A percentile compares a stretch with the other conserved stretches of the same genome.
phyloP scores from a whole-genome alignment of 2,888 invertebrate species.

The Chloroclystis v-ata region DNA sequence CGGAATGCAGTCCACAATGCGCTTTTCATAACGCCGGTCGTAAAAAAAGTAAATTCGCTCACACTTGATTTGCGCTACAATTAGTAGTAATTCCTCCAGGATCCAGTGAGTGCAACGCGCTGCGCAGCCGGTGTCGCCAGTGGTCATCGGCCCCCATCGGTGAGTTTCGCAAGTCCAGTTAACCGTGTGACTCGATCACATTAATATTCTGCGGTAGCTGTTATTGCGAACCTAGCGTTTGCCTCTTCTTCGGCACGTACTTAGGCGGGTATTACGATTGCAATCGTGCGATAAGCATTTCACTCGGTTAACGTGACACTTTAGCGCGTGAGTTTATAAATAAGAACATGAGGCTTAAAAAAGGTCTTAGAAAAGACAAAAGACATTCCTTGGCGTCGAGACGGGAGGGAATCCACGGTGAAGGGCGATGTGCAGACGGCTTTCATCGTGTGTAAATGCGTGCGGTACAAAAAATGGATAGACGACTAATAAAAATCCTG shows the following conservation, averaged over 20 bases:
- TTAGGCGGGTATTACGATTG: slow-evolving; percentile 26
- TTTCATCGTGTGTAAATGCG: slow-evolving; percentile 70
- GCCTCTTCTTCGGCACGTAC: slow-evolving; percentile 39
- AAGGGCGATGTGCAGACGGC: slow-evolving; percentile 66
- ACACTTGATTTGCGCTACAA: slow-evolving; percentile 26
- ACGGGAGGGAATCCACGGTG: slow-evolving; percentile 63
- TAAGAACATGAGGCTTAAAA: slow-evolving; percentile 20
- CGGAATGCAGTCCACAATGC: slow-evolving; percentile 58
- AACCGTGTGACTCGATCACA: slow-evolving; percentile 66
- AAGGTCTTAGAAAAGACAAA: slow-evolving; percentile 51
- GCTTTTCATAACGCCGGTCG: slow-evolving; percentile 50
- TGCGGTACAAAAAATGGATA: slow-evolving; percentile 70
- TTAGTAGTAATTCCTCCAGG: slow-evolving; percentile 35
- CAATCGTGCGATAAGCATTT: slow-evolving; percentile 21
- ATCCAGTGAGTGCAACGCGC: slow-evolving; percentile 42
- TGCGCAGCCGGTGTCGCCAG: slow-evolving; percentile 45
- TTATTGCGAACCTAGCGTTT: slow-evolving; percentile 61
- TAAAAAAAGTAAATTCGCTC: slow-evolving; percentile 41
- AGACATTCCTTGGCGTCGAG: slow-evolving; percentile 63
- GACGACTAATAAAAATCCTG: slow-evolving; percentile 74
- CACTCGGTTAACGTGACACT: slow-evolving; percentile 18
- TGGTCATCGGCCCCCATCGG: slow-evolving; percentile 74
- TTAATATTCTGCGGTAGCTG: slow-evolving; percentile 71
- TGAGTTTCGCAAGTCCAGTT: slow-evolving; percentile 76
- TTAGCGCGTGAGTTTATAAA: slow-evolving; percentile 17